A percentile compares a stretch with the other conserved stretches of the same genome.
Conservation (phyloP, 2,888 invertebrate genomes). For the Galeopsomyia nigrocyanea region DNA sequence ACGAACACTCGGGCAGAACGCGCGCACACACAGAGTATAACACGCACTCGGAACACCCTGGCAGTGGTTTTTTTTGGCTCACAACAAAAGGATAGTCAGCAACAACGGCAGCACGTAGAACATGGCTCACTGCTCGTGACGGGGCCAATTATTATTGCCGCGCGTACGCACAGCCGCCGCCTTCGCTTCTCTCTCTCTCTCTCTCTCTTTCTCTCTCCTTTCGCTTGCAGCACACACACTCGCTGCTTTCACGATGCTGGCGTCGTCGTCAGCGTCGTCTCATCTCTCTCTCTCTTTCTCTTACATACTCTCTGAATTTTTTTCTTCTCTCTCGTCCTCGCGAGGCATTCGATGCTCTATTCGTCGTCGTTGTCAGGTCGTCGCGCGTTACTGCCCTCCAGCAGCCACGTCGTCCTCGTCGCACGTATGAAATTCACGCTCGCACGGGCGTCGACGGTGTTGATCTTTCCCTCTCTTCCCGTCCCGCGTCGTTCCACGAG, state of each 20-base stretch:
- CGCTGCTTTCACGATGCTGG: constrained; percentile 9
- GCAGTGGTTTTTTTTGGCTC: constrained; percentile 13
- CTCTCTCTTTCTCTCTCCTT: background rate
- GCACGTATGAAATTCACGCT: constrained; percentile 5
- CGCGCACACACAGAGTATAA: background rate
- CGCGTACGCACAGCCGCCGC: constrained; percentile 34
- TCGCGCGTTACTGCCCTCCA: too few relatives aligned
- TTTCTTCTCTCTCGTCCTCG: background rate
- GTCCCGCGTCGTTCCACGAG: constrained; percentile 20
- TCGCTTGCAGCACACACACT: background rate
- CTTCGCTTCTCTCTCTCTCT: constrained; percentile 11
- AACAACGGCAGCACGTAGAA: constrained; percentile 11
- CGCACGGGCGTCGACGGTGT: constrained; percentile 40
- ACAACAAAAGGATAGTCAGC: constrained; percentile 39
- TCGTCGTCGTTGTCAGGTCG: constrained; percentile 17
- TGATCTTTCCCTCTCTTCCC: constrained; percentile 36
- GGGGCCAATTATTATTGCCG: constrained; percentile 36
- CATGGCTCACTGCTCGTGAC: constrained; percentile 23
- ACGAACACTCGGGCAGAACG: background rate
- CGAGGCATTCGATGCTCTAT: background rate
- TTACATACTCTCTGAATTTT: background rate
- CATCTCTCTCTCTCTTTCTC: background rate
- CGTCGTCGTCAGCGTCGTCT: constrained; percentile 11
- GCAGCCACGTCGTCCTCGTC: background rate
- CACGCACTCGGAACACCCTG: constrained; percentile 2